Evolutionary conservation across 2,113 vertebrate species (phyloP).

Genomic region (Gila orcuttii): DNA sequence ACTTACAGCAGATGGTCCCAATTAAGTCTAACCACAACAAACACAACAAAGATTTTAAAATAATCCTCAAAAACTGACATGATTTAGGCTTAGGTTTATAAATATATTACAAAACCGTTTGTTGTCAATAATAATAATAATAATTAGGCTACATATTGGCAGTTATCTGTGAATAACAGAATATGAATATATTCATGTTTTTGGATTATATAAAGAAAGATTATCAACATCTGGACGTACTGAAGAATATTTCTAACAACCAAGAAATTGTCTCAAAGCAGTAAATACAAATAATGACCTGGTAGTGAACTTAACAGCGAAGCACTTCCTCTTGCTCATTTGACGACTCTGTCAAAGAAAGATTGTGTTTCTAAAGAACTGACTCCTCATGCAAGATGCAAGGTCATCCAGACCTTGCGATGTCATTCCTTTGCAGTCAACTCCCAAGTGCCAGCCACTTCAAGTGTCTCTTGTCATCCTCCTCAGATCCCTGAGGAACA

Average conservation of each 20-base stretch:
- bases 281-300: not conserved
- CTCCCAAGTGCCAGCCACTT: not conserved
- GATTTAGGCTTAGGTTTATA: not conserved
- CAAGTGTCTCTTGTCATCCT: not conserved
- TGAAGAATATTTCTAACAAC: not conserved
- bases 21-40: not conserved
- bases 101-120: not conserved
- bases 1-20: not conserved
- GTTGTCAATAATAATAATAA: not conserved
- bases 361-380: slow-evolving; percentile 3
- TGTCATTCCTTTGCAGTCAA: not conserved
- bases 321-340: not conserved
- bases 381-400: not conserved
- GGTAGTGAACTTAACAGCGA: not conserved
- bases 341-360: not conserved
- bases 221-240: not conserved
- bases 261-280: not conserved
- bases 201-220: too few species aligned
- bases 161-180: not conserved
- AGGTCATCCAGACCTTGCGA: not conserved
- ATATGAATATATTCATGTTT: not conserved
- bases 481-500: slow-evolving; percentile 24
- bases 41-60: not conserved
- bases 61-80: not conserved
- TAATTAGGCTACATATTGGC: not conserved